A percentile compares a stretch with the other conserved stretches of the same genome.
phyloP scores from a whole-genome alignment of 2,113 vertebrate genomes.

The Odocoileus virginianus region DNA sequence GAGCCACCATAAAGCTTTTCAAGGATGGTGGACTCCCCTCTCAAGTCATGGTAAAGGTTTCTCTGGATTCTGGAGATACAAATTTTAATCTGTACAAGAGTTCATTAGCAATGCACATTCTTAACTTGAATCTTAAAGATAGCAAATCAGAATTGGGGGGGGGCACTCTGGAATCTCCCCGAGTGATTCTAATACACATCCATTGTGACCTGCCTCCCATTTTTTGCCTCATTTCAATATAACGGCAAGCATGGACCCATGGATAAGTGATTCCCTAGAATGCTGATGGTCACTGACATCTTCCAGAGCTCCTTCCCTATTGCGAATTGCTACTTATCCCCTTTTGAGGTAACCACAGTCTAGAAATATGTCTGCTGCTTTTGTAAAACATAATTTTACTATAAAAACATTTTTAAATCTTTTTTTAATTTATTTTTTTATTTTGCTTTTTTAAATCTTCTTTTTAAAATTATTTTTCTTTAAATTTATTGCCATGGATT shows the following conservation, averaged over 20 bases:
- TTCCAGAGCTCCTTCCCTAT: not conserved
- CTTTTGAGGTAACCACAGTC: not conserved
- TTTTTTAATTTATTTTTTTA: no score
- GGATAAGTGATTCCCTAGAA: not conserved
- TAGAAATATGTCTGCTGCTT: not conserved
- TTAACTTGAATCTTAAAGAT: not conserved
- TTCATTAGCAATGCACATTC: not conserved
- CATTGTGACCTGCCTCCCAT: not conserved
- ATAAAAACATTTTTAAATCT: not conserved
- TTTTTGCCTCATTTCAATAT: not conserved
- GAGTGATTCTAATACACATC: not conserved
- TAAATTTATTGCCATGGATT: no score
- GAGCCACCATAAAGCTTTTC: not conserved
- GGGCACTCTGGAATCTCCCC: not conserved
- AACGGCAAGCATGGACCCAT: not conserved
- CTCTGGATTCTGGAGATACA: not conserved
- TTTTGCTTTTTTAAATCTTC: no score
- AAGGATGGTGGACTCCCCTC: not conserved
- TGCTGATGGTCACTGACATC: not conserved
- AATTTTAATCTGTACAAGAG: not conserved
- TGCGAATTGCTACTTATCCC: not conserved
- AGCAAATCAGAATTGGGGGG: not conserved
- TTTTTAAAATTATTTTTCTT: no score
- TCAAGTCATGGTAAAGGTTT: not conserved
- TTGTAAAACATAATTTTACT: not conserved